Conservation (phyloP, 2,113 vertebrate species). For the Setophaga coronata region DNA sequence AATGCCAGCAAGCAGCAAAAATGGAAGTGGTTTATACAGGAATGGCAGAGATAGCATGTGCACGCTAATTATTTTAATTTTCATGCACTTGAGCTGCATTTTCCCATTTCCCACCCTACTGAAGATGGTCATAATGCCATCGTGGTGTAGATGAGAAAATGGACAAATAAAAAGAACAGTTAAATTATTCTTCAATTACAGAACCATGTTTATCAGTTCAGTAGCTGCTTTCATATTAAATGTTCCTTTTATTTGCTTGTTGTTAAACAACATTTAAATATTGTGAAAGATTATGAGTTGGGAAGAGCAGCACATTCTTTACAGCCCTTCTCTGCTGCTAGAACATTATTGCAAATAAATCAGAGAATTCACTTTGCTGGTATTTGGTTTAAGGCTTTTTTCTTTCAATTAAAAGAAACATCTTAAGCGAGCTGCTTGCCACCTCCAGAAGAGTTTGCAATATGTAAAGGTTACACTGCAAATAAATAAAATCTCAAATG, state of each 20-base stretch:
- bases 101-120: not conserved
- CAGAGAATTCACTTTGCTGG: not conserved
- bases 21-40: not conserved
- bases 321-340: not conserved
- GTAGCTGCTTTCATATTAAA: not conserved
- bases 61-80: not conserved
- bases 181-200: not conserved
- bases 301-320: not conserved
- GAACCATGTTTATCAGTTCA: not conserved
- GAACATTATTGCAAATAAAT: not conserved
- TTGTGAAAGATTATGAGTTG: not conserved
- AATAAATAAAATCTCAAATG: constrained; percentile 9
- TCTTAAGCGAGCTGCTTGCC: not conserved
- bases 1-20: not conserved
- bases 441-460: not conserved
- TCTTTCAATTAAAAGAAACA: not conserved
- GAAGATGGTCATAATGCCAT: not conserved
- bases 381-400: not conserved
- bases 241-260: not conserved
- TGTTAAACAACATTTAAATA: not conserved
- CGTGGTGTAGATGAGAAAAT: not conserved
- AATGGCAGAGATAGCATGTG: not conserved
- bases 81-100: not conserved
- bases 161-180: not conserved
- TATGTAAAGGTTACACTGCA: not conserved